Percentiles rank a stretch among this genome's conserved stretches.
Evolutionary conservation across 2,797 vertebrate genomes (phyloP).

Genomic region (Characodon lateralis): DNA sequence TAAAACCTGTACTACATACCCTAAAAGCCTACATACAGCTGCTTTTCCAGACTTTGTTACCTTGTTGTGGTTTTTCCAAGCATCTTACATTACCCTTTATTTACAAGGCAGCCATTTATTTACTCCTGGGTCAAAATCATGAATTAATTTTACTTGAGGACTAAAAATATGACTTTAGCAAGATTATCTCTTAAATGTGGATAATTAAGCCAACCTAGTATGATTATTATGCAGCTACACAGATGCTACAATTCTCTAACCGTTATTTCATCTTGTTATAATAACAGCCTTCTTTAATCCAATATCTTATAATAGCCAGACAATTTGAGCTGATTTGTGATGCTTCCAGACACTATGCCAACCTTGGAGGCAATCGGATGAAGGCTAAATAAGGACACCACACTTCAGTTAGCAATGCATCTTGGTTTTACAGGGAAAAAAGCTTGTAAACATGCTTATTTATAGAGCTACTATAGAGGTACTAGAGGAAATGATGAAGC

Average conservation of each 20-base stretch:
- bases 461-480: background rate
- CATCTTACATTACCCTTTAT: background rate
- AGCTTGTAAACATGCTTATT: background rate
- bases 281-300: background rate
- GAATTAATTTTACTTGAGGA: background rate
- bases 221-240: slow-evolving; percentile 10
- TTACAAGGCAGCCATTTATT: background rate
- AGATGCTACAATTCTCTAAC: slow-evolving; percentile 11
- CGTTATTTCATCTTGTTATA: slow-evolving; percentile 8
- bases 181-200: background rate
- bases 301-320: slow-evolving; percentile 28
- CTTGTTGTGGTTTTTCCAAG: background rate
- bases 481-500: slow-evolving; percentile 27
- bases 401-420: slow-evolving; percentile 22
- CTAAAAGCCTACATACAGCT: background rate
- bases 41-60: background rate
- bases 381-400: slow-evolving; percentile 36
- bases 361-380: slow-evolving; percentile 31
- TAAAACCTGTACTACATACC: background rate
- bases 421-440: slow-evolving; percentile 12
- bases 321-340: slow-evolving; percentile 42
- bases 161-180: background rate
- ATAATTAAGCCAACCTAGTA: background rate
- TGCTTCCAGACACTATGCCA: slow-evolving; percentile 34
- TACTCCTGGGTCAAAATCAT: background rate